Conservation (phyloP, 2,113 vertebrate species). For the Rhabdornis inornatus region DNA sequence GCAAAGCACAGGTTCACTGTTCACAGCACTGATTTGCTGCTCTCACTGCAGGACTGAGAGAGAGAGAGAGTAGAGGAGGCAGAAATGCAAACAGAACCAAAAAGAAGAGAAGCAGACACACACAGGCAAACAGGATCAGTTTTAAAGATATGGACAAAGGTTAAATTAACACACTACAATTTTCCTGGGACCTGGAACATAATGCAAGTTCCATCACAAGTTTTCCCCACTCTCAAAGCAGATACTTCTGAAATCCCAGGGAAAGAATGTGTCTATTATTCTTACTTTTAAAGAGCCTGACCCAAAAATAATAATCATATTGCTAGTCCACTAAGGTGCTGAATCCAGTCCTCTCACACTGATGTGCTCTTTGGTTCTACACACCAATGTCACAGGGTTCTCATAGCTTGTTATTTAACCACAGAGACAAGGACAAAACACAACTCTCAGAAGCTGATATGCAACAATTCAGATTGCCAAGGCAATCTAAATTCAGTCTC, state of each 20-base stretch:
- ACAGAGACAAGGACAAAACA: not conserved
- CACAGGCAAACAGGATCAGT: not conserved
- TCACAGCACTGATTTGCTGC: not conserved
- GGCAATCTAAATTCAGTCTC: not conserved
- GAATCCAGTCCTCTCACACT: not conserved
- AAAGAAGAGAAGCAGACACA: not conserved
- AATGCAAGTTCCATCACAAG: not conserved
- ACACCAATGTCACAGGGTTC: not conserved
- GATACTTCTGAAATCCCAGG: not conserved
- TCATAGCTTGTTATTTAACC: not conserved
- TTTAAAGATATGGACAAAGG: not conserved
- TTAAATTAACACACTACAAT: not conserved
- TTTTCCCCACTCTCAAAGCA: not conserved
- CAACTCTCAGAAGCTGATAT: not conserved
- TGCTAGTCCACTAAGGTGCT: not conserved
- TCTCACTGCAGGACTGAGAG: accelerated
- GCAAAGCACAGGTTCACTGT: not conserved
- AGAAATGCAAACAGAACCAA: not conserved
- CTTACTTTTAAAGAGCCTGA: not conserved
- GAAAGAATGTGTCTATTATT: not conserved
- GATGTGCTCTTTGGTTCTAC: not conserved
- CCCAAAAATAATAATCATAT: not conserved
- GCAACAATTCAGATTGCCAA: not conserved
- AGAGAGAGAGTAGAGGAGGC: not conserved
- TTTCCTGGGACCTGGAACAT: not conserved